Evolutionary conservation across 92 coral and sea anemone genomes (phyloP).

Genomic region (Heliopora coerulea): DNA sequence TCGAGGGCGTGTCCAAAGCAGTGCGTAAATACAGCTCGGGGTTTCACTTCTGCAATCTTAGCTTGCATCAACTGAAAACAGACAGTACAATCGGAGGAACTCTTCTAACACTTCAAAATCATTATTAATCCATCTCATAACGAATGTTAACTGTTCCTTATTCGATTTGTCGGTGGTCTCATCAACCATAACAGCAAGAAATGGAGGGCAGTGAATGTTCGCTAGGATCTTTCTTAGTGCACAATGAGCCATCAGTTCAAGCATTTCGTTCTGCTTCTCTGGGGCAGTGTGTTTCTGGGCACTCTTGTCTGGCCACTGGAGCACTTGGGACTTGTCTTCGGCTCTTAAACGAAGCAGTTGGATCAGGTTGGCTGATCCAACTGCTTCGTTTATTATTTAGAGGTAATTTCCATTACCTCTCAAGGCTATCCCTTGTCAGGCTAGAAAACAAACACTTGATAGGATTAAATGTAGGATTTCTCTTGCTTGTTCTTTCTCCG

Average conservation of each 20-base stretch:
- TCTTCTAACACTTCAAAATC: neutral
- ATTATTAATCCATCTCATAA: neutral
- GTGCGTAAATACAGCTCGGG: too few relatives aligned
- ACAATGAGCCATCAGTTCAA: too few relatives aligned
- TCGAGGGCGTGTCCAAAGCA: neutral
- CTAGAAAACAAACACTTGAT: constrained; percentile 13
- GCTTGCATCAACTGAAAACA: constrained; percentile 22
- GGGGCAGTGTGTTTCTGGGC: too few relatives aligned
- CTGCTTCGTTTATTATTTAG: too few relatives aligned
- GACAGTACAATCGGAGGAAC: neutral
- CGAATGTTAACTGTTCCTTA: constrained; percentile 1
- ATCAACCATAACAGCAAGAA: neutral
- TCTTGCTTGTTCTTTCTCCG: neutral
- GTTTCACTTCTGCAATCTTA: too few relatives aligned
- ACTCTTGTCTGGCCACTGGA: too few relatives aligned
- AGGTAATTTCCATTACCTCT: neutral
- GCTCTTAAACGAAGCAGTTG: neutral
- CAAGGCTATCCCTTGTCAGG: neutral
- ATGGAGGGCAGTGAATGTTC: constrained; percentile 2
- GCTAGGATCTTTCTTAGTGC: neutral
- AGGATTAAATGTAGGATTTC: neutral
- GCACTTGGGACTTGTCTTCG: too few relatives aligned
- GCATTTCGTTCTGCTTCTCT: too few relatives aligned
- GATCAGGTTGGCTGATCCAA: constrained; percentile 9
- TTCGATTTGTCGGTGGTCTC: neutral